Conservation (phyloP, 2,797 vertebrate genomes). For the Holocentrus rufus region DNA sequence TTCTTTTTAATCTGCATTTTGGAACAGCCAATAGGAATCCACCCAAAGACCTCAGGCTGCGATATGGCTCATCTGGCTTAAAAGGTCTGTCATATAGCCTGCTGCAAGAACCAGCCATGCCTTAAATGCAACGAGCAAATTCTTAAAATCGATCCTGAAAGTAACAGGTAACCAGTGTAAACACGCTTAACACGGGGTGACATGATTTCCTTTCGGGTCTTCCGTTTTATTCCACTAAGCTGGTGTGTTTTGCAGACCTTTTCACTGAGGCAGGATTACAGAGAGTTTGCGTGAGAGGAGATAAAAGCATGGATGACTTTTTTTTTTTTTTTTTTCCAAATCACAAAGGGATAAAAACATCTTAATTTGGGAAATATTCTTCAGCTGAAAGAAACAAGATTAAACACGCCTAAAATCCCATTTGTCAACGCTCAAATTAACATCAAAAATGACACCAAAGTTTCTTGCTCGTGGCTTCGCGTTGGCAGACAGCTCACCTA, state of each 20-base stretch:
- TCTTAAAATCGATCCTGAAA: too few species aligned
- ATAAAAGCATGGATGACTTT: constrained; percentile 13
- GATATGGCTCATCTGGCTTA: too few species aligned
- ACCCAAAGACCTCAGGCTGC: not conserved
- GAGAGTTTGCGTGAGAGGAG: constrained; percentile 6
- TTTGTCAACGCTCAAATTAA: constrained; percentile 25
- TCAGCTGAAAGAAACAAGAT: constrained; percentile 2
- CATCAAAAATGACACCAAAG: constrained; percentile 18
- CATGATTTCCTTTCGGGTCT: too few species aligned
- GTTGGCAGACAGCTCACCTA: constrained; percentile 23
- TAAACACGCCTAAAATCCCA: not conserved
- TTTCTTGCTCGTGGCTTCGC: constrained; percentile 3
- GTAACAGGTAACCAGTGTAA: too few species aligned
- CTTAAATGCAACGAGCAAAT: too few species aligned
- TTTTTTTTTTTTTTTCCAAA: constrained; percentile 9
- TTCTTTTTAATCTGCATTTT: constrained; percentile 37
- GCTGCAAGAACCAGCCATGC: too few species aligned
- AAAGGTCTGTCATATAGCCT: too few species aligned
- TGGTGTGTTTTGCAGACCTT: not conserved
- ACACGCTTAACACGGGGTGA: too few species aligned
- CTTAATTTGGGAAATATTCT: constrained; percentile 22
- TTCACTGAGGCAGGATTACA: constrained; percentile 5
- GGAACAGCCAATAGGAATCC: constrained; percentile 9
- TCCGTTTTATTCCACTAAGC: too few species aligned
- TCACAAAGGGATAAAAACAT: constrained; percentile 18